Conservation (phyloP, 1,140 invertebrate genomes). For the Drosophila obscura region DNA sequence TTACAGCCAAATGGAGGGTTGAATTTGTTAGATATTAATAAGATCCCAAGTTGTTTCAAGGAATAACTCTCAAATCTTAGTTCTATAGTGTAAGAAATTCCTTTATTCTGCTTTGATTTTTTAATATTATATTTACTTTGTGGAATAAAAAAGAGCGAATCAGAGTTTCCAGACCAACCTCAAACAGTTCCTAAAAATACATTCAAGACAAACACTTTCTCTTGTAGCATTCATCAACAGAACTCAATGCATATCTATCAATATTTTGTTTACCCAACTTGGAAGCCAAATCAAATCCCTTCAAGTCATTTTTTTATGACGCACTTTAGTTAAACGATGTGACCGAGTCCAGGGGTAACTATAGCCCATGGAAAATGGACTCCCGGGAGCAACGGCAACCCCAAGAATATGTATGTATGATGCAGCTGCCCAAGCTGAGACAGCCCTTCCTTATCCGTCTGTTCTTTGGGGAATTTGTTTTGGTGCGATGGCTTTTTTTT, state of each 20-base stretch:
- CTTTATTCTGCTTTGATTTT: neutral
- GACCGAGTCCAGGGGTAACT: conserved; percentile 33
- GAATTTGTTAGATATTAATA: no score
- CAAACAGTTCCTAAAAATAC: no score
- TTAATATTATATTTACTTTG: neutral
- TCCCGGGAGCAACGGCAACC: conserved; percentile 30
- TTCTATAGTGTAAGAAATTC: neutral
- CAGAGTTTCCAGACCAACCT: neutral
- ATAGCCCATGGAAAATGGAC: conserved; percentile 3
- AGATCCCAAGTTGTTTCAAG: no score
- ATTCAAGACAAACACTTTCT: no score
- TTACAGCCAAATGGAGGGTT: no score
- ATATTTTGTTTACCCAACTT: neutral
- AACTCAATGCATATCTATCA: neutral
- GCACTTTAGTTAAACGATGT: conserved; percentile 66
- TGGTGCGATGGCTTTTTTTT: conserved; percentile 54
- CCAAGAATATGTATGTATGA: conserved; percentile 29
- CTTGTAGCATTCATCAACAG: no score
- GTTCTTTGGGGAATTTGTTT: conserved; percentile 45
- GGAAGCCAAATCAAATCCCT: neutral
- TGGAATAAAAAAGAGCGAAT: no score
- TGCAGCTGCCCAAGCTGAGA: conserved; percentile 32
- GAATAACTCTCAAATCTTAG: no score
- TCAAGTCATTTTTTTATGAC: conserved; percentile 61
- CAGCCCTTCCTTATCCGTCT: conserved; percentile 54